A percentile compares a stretch with the other conserved stretches of the same genome.
Conservation (phyloP, 2,797 vertebrate genomes). For the Phataginus tricuspis region DNA sequence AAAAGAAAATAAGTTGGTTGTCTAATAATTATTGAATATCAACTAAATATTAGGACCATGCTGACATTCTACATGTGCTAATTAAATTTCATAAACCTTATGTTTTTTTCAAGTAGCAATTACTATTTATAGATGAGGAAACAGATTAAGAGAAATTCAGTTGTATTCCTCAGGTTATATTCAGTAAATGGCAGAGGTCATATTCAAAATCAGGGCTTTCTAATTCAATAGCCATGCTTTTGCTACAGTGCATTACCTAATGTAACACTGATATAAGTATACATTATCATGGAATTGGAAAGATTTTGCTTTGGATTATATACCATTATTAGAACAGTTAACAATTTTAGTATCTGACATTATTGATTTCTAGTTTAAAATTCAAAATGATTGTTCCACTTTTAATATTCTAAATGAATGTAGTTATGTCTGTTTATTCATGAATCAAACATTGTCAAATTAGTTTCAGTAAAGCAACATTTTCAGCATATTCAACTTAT, state of each 20-base stretch:
- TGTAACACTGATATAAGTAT: neutral
- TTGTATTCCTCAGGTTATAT: neutral
- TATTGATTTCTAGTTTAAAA: neutral
- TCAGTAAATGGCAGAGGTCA: neutral
- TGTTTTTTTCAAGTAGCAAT: neutral
- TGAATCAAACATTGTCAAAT: neutral
- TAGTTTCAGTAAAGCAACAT: neutral
- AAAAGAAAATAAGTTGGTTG: neutral
- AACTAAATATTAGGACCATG: neutral
- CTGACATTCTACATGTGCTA: neutral
- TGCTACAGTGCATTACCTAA: neutral
- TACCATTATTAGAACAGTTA: neutral
- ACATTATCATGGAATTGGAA: neutral
- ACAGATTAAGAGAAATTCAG: neutral
- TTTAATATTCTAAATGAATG: slow-evolving; percentile 20
- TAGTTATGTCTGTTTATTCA: neutral
- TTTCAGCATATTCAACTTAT: neutral
- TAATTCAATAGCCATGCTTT: neutral
- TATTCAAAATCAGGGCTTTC: neutral
- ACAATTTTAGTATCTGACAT: neutral
- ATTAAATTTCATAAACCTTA: neutral
- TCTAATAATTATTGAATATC: neutral
- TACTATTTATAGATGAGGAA: neutral
- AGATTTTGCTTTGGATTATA: neutral
- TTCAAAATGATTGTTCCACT: neutral